phyloP scores from a whole-genome alignment of 2,888 invertebrate genomes.

The Coenonympha glycerion region DNA sequence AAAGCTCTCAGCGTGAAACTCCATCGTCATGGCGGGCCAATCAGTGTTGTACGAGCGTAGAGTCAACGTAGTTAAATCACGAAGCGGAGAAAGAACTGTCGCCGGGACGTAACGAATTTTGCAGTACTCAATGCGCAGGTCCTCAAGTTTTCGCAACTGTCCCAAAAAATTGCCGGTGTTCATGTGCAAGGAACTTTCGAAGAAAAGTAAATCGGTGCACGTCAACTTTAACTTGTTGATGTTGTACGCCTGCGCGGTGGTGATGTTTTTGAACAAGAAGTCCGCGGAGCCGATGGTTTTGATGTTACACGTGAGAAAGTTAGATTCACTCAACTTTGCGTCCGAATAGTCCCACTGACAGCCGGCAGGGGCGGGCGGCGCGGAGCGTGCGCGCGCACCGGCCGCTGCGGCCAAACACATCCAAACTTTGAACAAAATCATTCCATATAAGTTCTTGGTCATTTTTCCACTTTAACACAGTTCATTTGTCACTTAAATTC shows the following conservation, averaged over 20 bases:
- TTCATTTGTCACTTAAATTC: slow-evolving; percentile 65
- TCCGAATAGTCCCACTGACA: slow-evolving; percentile 83
- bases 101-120: slow-evolving; percentile 85
- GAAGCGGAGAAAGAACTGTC: slow-evolving; percentile 80
- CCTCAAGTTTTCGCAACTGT: slow-evolving; percentile 81
- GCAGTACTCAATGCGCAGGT: slow-evolving; percentile 84
- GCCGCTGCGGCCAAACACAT: slow-evolving; percentile 65
- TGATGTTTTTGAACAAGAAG: slow-evolving; percentile 81
- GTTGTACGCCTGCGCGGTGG: slow-evolving; percentile 81
- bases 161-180: slow-evolving; percentile 78
- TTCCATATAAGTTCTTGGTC: slow-evolving; percentile 65
- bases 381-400: slow-evolving; percentile 73
- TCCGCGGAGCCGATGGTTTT: slow-evolving; percentile 83
- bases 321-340: slow-evolving; percentile 74
- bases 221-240: slow-evolving; percentile 81
- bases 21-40: slow-evolving; percentile 87
- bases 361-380: slow-evolving; percentile 80
- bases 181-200: slow-evolving; percentile 82
- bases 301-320: slow-evolving; percentile 81
- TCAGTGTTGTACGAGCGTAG: slow-evolving; percentile 85
- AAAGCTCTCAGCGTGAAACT: slow-evolving; percentile 83
- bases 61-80: slow-evolving; percentile 80
- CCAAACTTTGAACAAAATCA: slow-evolving; percentile 75
- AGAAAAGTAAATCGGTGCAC: slow-evolving; percentile 84
- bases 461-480: slow-evolving; percentile 59